Evolutionary conservation across 2,888 invertebrate genomes (phyloP), one percentile per base, ranked within the genome.

Genomic region (Thumatha senex): DNA sequence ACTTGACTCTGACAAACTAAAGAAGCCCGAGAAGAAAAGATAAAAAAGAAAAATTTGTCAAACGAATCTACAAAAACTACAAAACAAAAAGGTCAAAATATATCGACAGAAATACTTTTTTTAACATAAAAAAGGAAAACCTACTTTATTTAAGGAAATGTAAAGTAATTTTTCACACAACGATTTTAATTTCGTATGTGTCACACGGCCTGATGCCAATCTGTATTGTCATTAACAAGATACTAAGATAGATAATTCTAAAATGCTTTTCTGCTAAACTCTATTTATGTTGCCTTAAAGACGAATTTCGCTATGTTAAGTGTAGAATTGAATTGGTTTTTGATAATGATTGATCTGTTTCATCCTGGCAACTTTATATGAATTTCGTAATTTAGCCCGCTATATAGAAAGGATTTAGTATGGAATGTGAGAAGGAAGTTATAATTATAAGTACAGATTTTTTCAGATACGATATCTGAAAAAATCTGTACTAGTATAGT

Each of bases 171-270:
- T 77, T 76, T 81, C 80, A 77, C 61, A 60, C 49, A 46, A 57
- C 56, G 48, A 50, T 59, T 48, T 72, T 72, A 75, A 81, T 81
- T 78, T 77, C 58, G 65, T 71, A 77, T 74, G 77, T 81, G 80
- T 80, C 82, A 75, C 72, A 76, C 67, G 74, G 65, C 67, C 45
- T 57, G 67, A 68, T 64, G 57, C 53, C 67, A 70, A 77, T 72
- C 75, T 69, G 54, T 46, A 59, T 62, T 72, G 67, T 75, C 71
- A 75, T 76, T 78, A 76, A 58, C 47, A 42, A 48, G 42, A 36
- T 54, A 43, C 59, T 55, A 60, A 39, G 56, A 36, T 39, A 38
- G 48, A 48, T 24, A 24, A 24, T n/a, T 24, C 18, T 24, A 24
- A 15, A 10, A 29, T 40, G 40, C 51, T 12, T 13, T 39, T 33